These are phyloP conservation scores for Apamea sordens DNA, from an alignment of 2,888 invertebrate species.

Conservation along the genomic window DNA sequence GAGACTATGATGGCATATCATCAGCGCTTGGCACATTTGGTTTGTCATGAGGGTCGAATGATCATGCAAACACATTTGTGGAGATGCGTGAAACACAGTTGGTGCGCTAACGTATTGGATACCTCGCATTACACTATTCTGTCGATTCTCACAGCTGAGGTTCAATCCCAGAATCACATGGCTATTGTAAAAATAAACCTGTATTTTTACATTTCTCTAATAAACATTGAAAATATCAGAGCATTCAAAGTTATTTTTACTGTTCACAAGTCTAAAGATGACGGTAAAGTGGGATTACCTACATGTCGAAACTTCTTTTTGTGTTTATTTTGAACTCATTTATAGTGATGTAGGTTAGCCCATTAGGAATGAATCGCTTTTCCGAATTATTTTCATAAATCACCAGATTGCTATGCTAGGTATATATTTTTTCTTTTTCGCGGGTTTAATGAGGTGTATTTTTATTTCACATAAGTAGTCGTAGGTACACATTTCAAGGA, in stretches of 20 bases:
- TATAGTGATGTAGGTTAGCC: slow-evolving; percentile 31
- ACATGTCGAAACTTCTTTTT: slow-evolving; percentile 34
- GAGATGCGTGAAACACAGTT: neutral
- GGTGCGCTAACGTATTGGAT: too few species aligned
- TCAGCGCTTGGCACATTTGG: neutral
- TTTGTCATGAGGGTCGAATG: too few species aligned
- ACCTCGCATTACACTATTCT: neutral
- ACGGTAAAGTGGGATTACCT: slow-evolving; percentile 32
- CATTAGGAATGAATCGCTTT: slow-evolving; percentile 13
- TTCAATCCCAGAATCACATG: slow-evolving; percentile 37
- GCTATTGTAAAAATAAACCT: slow-evolving; percentile 47
- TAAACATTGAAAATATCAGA: slow-evolving; percentile 54
- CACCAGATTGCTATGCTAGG: neutral
- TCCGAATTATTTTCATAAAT: slow-evolving; percentile 21
- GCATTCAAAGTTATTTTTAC: slow-evolving; percentile 53
- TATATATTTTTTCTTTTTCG: neutral
- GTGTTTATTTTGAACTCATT: slow-evolving; percentile 21
- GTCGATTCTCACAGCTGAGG: slow-evolving; percentile 37
- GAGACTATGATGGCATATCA: neutral
- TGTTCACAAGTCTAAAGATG: slow-evolving; percentile 35
- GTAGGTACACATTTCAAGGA: too few species aligned
- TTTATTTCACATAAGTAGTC: neutral
- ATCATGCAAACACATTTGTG: neutral
- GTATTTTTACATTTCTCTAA: slow-evolving; percentile 48
- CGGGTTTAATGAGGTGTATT: neutral